A percentile compares a stretch with the other conserved stretches of the same genome.
phyloP scores from a whole-genome alignment of 2,888 invertebrate genomes.

The Meteorus cinctellus region DNA sequence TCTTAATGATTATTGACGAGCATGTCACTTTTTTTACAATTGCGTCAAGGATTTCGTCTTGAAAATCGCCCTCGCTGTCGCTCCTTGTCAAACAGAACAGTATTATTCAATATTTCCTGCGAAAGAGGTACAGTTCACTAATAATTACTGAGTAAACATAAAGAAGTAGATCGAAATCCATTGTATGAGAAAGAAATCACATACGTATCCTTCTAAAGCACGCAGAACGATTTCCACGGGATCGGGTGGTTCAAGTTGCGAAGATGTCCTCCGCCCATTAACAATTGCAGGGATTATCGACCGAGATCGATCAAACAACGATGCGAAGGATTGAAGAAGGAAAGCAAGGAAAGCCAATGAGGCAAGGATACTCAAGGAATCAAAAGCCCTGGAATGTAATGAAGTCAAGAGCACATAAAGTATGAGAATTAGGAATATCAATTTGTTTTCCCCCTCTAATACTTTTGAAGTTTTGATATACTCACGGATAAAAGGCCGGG shows the following conservation, averaged over 20 bases:
- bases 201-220: slow-evolving; percentile 68
- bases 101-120: slow-evolving; percentile 47
- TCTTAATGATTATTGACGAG: neutral
- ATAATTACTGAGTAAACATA: slow-evolving; percentile 30
- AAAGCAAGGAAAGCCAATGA: slow-evolving; percentile 72
- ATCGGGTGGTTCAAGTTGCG: slow-evolving; percentile 53
- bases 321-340: slow-evolving; percentile 69
- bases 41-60: neutral
- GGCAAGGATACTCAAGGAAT: slow-evolving; percentile 70
- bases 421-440: neutral
- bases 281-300: slow-evolving; percentile 66
- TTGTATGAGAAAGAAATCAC: slow-evolving; percentile 42
- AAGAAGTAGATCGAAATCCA: neutral
- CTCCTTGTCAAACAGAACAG: slow-evolving; percentile 24
- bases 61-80: neutral
- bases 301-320: slow-evolving; percentile 67
- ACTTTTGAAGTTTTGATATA: neutral
- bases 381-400: slow-evolving; percentile 63
- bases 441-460: too few species aligned
- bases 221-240: slow-evolving; percentile 59
- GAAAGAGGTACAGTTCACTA: slow-evolving; percentile 29
- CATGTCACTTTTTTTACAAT: neutral
- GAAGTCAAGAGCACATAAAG: neutral
- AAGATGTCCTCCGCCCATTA: slow-evolving; percentile 56
- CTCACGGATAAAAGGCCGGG: slow-evolving; percentile 22